phyloP scores from a whole-genome alignment of 23 tunicate genomes.

The Halocynthia aurantium region DNA sequence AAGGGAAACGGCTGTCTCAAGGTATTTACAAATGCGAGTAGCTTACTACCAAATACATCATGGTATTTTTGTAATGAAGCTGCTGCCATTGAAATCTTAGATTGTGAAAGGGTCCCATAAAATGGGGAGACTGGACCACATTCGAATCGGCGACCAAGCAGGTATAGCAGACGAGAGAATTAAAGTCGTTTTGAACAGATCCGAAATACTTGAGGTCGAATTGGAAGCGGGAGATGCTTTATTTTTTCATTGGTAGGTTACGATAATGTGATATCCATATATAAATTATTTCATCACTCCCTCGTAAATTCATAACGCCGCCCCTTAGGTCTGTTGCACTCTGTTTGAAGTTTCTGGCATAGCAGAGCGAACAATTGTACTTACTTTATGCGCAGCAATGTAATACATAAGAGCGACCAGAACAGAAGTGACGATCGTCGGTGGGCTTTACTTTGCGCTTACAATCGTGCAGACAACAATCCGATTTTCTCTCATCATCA shows the following conservation, averaged over 20 bases:
- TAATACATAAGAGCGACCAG: slow-evolving; percentile 38
- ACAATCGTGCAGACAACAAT: slow-evolving; percentile 47
- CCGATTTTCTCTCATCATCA: slow-evolving; percentile 28
- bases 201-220: neutral
- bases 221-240: slow-evolving; percentile 48
- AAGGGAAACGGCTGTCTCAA: slow-evolving; percentile 29
- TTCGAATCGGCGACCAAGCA: slow-evolving; percentile 33
- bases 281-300: too few species aligned
- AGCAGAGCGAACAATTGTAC: neutral
- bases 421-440: slow-evolving; percentile 36
- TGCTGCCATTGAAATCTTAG: neutral
- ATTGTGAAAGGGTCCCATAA: slow-evolving; percentile 38
- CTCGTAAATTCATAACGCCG: too few species aligned
- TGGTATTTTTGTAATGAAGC: neutral
- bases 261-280: neutral
- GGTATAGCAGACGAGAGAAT: slow-evolving; percentile 29
- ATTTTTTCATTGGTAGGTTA: slow-evolving; percentile 35
- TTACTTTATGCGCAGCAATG: slow-evolving; percentile 14
- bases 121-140: slow-evolving; percentile 39
- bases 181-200: slow-evolving; percentile 10
- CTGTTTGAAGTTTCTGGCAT: neutral
- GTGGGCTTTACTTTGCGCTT: slow-evolving; percentile 44
- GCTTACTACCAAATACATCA: neutral
- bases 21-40: slow-evolving; percentile 9
- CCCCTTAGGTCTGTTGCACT: too few species aligned